Base-by-base conservation (phyloP, 2,888 invertebrate genomes). In the Andrena minutula region DNA sequence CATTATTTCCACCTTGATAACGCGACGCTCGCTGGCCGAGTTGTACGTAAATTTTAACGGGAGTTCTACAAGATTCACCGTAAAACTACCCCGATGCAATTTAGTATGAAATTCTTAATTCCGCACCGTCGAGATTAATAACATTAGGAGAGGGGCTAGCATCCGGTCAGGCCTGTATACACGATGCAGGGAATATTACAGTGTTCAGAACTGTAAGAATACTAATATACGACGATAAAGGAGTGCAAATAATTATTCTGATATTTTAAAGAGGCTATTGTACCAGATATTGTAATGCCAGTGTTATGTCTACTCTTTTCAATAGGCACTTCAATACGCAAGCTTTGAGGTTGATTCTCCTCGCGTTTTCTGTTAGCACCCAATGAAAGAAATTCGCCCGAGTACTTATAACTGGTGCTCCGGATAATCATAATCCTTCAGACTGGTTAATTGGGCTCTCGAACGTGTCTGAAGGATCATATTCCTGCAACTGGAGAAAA, bases 341-440 rank as follows among this genome's bases (percentile, higher is more conserved):
- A 53, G 23, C 16, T 75, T 20, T 20, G 1, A 20, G 0, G 8
- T 10, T 6, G 20, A 74, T 82, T 82, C 70, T 3, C 8, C 23
- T 71, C 80, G 79, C 70, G 74, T 75, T 70, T 70, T 63, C 60
- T 58, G 63, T 71, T 66, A 79, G 53, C 82, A 71, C 71, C 28
- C 53, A 49, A 79, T 56, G 74, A 74, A 79, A 79, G 23, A 49
- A 63, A 58, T 71, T 79, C 51, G n/a, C 41, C 47, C 30, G 30
- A 76, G 58, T 28, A 56, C 60, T 58, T 58, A 63, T 63, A 69
- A 71, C 41, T 69, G 23, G 61, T 23, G 32, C 64, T 53, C 28
- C 61, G 61, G 26, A 35, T 61, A 41, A 23, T 61, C 79, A 83
- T 80, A 83, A 85, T 85, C 77, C 72, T 75, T 64, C 68, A 66